These are phyloP conservation scores for Heteropelma amictum DNA, from an alignment of 2,888 invertebrate genomes.

Conservation along the genomic window DNA sequence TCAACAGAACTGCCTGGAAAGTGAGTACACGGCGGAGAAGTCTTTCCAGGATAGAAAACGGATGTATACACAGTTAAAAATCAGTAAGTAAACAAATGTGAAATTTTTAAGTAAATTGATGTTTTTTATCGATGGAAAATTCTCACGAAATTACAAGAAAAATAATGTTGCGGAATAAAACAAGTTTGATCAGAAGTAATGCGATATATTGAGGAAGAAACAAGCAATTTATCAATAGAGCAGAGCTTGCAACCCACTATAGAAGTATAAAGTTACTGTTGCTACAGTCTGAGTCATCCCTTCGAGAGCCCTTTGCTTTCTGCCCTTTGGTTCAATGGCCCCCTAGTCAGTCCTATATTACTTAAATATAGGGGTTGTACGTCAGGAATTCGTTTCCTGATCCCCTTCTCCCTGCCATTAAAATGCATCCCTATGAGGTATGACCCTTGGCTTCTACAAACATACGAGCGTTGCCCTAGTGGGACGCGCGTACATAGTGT, in stretches of 20 bases:
- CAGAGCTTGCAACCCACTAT: not conserved
- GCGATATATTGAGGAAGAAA: too few relatives aligned
- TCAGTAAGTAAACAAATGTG: too few relatives aligned
- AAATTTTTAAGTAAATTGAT: too few relatives aligned
- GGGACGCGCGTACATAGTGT: not conserved
- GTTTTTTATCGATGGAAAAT: too few relatives aligned
- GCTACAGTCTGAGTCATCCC: constrained; percentile 48
- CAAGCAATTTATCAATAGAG: not conserved
- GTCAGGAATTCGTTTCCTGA: constrained; percentile 39
- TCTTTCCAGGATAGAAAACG: too few relatives aligned
- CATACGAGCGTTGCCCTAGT: not conserved
- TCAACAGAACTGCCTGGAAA: too few relatives aligned
- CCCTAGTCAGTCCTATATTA: not conserved
- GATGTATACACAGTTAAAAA: too few relatives aligned
- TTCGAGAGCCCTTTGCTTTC: constrained; percentile 38
- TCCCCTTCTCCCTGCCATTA: constrained; percentile 7
- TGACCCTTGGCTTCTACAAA: constrained; percentile 13
- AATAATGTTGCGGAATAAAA: too few relatives aligned
- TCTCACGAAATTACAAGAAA: too few relatives aligned
- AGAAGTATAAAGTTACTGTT: constrained; percentile 22
- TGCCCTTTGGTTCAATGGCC: constrained; percentile 15
- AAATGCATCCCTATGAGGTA: constrained; percentile 15
- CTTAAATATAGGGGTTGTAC: constrained; percentile 22
- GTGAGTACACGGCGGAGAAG: too few relatives aligned
- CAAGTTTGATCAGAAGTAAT: too few relatives aligned